Evolutionary conservation across 2,888 invertebrate species (phyloP).

Genomic region (Halictus ligatus): DNA sequence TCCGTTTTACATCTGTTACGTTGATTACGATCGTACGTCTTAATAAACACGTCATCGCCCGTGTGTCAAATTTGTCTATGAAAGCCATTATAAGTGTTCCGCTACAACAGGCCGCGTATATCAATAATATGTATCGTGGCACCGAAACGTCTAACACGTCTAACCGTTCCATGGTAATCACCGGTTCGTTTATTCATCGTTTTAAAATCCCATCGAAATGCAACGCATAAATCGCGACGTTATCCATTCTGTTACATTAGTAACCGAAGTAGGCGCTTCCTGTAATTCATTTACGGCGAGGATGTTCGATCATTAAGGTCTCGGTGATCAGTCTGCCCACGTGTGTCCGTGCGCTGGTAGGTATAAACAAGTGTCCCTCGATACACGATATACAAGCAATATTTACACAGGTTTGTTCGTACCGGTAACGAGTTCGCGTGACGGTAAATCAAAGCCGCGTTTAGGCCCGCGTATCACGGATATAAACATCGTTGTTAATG

Average conservation of each 20-base stretch:
- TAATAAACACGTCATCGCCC: neutral
- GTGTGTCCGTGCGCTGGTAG: conserved; percentile 47
- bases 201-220: conserved; percentile 4
- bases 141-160: neutral
- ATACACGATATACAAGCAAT: conserved; percentile 50
- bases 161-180: neutral
- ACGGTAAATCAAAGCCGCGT: conserved; percentile 43
- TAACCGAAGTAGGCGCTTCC: conserved; percentile 50
- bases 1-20: neutral
- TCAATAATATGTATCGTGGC: neutral
- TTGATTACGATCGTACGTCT: neutral
- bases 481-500: conserved; percentile 35
- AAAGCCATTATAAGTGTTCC: neutral
- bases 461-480: conserved; percentile 30
- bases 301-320: conserved; percentile 48
- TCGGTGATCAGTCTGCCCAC: conserved; percentile 28
- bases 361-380: conserved; percentile 73
- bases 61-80: neutral
- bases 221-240: conserved; percentile 29
- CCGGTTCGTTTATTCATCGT: neutral
- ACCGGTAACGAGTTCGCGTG: conserved; percentile 67
- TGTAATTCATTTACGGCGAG: conserved; percentile 39
- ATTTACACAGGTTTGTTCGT: conserved; percentile 38
- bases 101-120: neutral
- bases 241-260: conserved; percentile 40